Evolutionary conservation across 2,113 vertebrate species (phyloP).

Genomic region (Trogon melanurus): DNA sequence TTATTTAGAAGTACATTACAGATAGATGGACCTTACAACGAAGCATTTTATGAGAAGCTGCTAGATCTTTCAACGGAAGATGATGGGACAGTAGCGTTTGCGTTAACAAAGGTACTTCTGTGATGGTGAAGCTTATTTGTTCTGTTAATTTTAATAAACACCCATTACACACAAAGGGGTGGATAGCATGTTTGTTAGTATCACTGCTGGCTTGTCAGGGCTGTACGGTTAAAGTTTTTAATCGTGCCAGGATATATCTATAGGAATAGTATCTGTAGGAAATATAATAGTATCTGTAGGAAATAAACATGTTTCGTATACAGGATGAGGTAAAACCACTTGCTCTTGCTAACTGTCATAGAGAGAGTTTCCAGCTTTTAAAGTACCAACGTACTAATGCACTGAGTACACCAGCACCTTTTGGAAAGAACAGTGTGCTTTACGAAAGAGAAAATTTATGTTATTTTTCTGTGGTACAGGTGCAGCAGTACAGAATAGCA

Average conservation of each 20-base stretch:
- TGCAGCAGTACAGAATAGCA: constrained; percentile 94
- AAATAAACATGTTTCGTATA: background rate
- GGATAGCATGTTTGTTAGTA: background rate
- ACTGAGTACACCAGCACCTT: background rate
- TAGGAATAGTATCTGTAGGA: background rate
- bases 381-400: background rate
- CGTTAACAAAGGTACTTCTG: constrained; percentile 83
- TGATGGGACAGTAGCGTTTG: constrained; percentile 89
- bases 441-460: background rate
- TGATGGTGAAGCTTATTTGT: background rate
- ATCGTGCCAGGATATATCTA: background rate
- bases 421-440: background rate
- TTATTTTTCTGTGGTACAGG: constrained; percentile 64
- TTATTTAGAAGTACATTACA: constrained; percentile 84
- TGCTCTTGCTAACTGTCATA: background rate
- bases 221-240: fast-evolving
- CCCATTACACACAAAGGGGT: background rate
- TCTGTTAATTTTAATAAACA: background rate
- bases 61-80: constrained; percentile 88
- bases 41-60: constrained; percentile 89
- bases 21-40: constrained; percentile 92
- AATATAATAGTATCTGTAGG: background rate
- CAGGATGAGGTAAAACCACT: background rate
- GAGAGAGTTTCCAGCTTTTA: background rate
- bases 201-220: background rate